Evolutionary conservation across 2,888 invertebrate genomes (phyloP).

Genomic region (Xylophagus ater): DNA sequence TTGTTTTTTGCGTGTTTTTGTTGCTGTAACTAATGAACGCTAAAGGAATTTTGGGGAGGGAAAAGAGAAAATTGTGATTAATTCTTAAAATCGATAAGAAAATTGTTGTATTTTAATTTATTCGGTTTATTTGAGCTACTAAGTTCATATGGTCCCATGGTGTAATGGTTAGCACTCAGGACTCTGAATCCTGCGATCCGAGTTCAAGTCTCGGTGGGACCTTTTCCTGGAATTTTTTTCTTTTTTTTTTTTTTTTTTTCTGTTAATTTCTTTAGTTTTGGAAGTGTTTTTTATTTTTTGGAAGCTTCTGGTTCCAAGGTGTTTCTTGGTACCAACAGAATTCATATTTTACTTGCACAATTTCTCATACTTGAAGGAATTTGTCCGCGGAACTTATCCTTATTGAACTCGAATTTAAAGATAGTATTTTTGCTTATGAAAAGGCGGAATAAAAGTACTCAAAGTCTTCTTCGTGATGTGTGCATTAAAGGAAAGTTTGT

Average conservation of each 20-base stretch:
- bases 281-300: no score
- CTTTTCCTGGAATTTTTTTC: constrained; percentile 21
- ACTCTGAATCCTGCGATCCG: constrained; percentile 43
- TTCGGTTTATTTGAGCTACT: neutral
- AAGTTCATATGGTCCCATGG: constrained; percentile 38
- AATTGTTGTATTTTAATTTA: no score
- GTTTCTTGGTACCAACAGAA: neutral
- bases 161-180: constrained; percentile 47
- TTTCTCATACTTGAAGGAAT: no score
- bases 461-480: no score
- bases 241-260: constrained; percentile 2
- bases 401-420: no score
- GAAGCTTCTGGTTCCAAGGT: neutral
- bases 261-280: no score
- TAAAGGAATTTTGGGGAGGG: no score
- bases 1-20: constrained; percentile 96
- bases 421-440: no score
- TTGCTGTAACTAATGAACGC: constrained; percentile 93
- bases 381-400: no score
- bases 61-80: no score
- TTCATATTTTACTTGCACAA: neutral
- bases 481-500: no score
- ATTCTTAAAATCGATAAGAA: no score
- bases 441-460: neutral
- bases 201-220: constrained; percentile 42